Base-by-base conservation (phyloP, 1,140 invertebrate genomes). In the Anthonomus grandis region DNA sequence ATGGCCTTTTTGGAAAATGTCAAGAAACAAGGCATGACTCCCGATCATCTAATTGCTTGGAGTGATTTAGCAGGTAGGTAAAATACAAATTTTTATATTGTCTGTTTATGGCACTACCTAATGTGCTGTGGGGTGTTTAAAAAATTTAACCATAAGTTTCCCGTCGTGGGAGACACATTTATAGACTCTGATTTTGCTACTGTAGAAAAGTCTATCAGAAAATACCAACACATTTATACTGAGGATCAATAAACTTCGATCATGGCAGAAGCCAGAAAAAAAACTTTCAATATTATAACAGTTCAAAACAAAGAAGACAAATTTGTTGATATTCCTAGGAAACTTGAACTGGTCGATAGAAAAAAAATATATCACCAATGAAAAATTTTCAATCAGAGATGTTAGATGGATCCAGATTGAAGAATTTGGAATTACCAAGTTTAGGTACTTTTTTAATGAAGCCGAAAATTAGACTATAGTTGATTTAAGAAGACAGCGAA, bases 131-230 rank as follows among this genome's bases (percentile, higher is more conserved):
- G 41, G 5, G 22, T 10, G 12, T 51, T 59, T 15, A 56, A 56
- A 31, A 42, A 36, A 24, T 52, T 62, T 25, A 60, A 64, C 10
- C 60, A 59, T 24, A 62, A 62, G 39, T 60, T 64, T 51, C 46
- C 62, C 8, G 59, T 58, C n/a, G 49, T 64, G 21, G 49, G 59
- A n/a, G n/a, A n/a, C 54, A 64, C 23, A 49, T 58, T 53, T 39
- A 36, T 61, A 15, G 53, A 64, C 46, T 57, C 45, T 0, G 63
- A 64, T 52, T 62, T 64, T 56, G 60, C 22, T 15, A 19, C 59
- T 22, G 57, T 63, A 2, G 58, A 61, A 54, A 57, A 61, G 49
- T 22, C 3, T n/a, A 34, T 63, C 10, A 41, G 61, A 25, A 55
- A 48, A 47, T 2, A 56, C 39, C 48, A 54, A 23, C 44, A 55